These are phyloP conservation scores for Psix sp. DNA, from an alignment of 1,140 invertebrate species.

Conservation along the genomic window DNA sequence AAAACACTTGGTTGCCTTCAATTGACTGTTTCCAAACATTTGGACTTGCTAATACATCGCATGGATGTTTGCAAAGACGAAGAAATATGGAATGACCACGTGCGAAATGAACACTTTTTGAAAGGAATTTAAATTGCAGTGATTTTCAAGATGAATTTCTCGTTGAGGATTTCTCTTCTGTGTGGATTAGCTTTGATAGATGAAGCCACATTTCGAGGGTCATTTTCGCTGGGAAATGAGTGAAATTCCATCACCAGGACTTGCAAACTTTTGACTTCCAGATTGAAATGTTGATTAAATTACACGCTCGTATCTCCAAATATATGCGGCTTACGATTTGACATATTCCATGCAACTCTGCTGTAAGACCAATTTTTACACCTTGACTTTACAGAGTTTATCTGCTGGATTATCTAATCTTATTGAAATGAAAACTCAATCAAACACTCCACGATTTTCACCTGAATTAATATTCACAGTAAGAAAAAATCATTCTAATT, in stretches of 20 bases:
- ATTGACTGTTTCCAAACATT: no score
- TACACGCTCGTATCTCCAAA: neutral
- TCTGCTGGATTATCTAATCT: no score
- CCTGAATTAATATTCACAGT: no score
- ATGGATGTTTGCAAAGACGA: conserved; percentile 28
- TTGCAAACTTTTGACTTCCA: conserved; percentile 38
- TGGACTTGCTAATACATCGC: no score
- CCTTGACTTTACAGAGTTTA: no score
- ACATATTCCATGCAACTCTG: no score
- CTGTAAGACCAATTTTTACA: neutral
- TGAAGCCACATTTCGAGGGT: conserved; percentile 48
- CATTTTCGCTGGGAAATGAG: conserved; percentile 51
- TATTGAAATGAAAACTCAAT: no score
- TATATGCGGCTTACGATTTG: neutral
- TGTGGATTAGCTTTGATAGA: conserved; percentile 60
- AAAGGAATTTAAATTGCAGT: conserved; percentile 51
- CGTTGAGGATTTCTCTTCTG: conserved; percentile 21
- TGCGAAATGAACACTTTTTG: conserved; percentile 40
- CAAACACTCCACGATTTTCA: no score
- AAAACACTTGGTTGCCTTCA: no score
- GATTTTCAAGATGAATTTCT: conserved; percentile 50
- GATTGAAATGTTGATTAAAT: conserved; percentile 34
- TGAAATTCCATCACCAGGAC: conserved; percentile 42
- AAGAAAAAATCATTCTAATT: no score
- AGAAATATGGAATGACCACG: no score